phyloP scores from a whole-genome alignment of 2,113 vertebrate species.

The Neotragus moschatus region DNA sequence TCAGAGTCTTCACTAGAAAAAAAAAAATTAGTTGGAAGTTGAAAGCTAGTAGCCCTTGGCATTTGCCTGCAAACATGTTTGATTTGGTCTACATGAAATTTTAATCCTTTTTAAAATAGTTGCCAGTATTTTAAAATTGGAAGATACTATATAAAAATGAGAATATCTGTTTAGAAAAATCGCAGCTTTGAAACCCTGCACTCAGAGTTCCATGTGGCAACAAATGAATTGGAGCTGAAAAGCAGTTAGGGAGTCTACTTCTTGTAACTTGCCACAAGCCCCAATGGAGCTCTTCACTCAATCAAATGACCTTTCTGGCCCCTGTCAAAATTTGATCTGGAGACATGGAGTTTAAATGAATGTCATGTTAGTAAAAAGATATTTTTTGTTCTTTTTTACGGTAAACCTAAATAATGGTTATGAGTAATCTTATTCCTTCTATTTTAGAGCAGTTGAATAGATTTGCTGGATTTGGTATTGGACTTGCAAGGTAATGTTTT shows the following conservation, averaged over 20 bases:
- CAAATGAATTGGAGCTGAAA: background rate
- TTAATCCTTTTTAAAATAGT: background rate
- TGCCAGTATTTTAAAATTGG: background rate
- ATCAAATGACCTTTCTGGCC: background rate
- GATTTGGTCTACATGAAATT: background rate
- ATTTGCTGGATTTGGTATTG: conserved; percentile 93
- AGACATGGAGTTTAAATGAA: background rate
- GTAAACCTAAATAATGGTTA: conserved; percentile 32
- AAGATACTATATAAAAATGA: background rate
- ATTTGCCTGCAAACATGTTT: background rate
- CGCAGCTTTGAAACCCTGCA: background rate
- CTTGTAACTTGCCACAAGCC: background rate
- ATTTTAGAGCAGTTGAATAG: conserved; percentile 90
- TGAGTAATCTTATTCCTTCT: conserved; percentile 66
- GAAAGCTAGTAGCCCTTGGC: background rate
- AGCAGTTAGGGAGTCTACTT: background rate
- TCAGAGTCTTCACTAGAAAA: background rate
- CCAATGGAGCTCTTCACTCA: background rate
- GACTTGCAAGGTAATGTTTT: conserved; percentile 91
- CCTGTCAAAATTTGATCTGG: background rate
- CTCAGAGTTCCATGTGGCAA: background rate
- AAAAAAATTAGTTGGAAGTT: background rate
- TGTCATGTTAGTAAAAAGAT: background rate
- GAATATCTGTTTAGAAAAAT: background rate
- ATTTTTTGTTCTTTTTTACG: background rate